Evolutionary conservation across 1,140 invertebrate species (phyloP).

Genomic region (Drosophila mojavensis): DNA sequence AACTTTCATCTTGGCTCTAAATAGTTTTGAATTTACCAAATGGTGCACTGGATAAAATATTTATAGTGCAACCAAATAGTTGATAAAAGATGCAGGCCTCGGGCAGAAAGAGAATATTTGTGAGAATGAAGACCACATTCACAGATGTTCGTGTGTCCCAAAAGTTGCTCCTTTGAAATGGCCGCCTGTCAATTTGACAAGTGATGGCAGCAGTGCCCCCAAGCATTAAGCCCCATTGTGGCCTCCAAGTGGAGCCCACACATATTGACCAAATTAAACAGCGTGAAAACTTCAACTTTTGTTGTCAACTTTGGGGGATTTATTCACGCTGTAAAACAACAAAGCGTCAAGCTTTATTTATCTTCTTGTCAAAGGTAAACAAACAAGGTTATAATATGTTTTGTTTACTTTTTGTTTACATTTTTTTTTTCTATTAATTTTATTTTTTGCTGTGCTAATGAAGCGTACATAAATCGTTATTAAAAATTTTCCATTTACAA

Average conservation of each 20-base stretch:
- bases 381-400: constrained; percentile 39
- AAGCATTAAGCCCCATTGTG: constrained; percentile 9
- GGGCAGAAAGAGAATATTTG: background rate
- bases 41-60: constrained; percentile 5
- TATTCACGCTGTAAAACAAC: constrained; percentile 18
- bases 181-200: background rate
- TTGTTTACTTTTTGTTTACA: background rate
- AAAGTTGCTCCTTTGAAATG: constrained; percentile 36
- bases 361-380: constrained; percentile 38
- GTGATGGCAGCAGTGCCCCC: background rate
- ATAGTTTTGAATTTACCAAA: constrained; percentile 23
- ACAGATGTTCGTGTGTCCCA: constrained; percentile 1
- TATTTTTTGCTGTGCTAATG: constrained; percentile 44
- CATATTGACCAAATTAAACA: constrained; percentile 28
- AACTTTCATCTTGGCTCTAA: constrained; percentile 23
- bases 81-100: background rate
- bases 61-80: background rate
- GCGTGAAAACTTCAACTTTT: constrained; percentile 37
- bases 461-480: constrained; percentile 38
- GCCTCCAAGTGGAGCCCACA: background rate
- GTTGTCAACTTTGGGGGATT: constrained; percentile 30
- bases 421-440: constrained; percentile 16
- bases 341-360: constrained; percentile 39
- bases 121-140: background rate
- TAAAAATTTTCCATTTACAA: constrained; percentile 24